Evolutionary conservation across 2,888 invertebrate genomes (phyloP), one percentile per base, ranked within the genome.

Genomic region (Stegophylla sp.): DNA sequence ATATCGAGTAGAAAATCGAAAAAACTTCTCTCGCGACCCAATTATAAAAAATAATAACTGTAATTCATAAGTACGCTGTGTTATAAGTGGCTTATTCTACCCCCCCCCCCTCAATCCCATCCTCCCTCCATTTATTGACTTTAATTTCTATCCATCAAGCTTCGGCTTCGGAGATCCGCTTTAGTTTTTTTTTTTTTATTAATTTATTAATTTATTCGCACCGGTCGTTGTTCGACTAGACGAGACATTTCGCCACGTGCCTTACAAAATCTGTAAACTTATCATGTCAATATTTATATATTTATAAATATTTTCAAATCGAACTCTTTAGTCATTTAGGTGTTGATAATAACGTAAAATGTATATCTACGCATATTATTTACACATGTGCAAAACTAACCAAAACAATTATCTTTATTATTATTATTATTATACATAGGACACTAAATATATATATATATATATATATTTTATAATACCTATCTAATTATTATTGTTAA

Each of bases 361-460:
- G 26, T 67, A 43, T 59, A 61, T 12, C 10, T 61, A 61, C 17
- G 26, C 26, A 61, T 66, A 66, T 43, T 20, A 43, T n/a, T 48
- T 67, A 48, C 23, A 28, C 23, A 61, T 20, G 28, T 28, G 41
- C 26, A 41, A 26, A 43, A 76, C 75, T 76, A 76, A 76, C 75
- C 7, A 66, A 63, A 43, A 45, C 45, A 26, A 59, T 43, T 26
- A 48, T 34, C 4, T 34, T 34, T 34, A 34, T 34, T 34, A 34
- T 7, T 43, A n/a, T n/a, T n/a, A n/a, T n/a, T n/a, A n/a, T n/a
- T n/a, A n/a, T 69, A 41, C 41, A 28, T 48, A 73, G n/a, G 43
- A 45, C 59, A 63, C 63, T 74, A 74, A 63, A 74, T 48, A 48
- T n/a, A n/a, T n/a, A n/a, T n/a, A n/a, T n/a, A n/a, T n/a, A n/a